phyloP scores from a whole-genome alignment of 2,888 invertebrate species.

The Troides helena region DNA sequence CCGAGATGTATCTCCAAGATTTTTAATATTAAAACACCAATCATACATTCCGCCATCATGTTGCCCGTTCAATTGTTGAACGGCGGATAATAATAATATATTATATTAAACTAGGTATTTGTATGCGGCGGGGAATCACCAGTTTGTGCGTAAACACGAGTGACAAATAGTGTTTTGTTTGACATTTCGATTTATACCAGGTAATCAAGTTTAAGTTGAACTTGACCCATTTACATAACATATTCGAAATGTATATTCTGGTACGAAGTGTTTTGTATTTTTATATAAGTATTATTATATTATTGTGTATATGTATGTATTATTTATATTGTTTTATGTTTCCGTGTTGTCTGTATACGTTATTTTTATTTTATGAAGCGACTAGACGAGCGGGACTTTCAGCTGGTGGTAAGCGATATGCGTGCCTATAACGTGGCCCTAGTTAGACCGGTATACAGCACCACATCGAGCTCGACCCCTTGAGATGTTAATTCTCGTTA shows the following conservation, averaged over 20 bases:
- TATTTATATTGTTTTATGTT: too few relatives aligned
- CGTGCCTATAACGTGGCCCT: too few relatives aligned
- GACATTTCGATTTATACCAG: conserved; percentile 8
- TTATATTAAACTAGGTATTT: conserved; percentile 18
- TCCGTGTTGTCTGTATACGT: too few relatives aligned
- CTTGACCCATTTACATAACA: not conserved
- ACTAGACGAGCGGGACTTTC: too few relatives aligned
- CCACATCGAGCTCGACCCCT: too few relatives aligned
- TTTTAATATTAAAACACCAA: too few relatives aligned
- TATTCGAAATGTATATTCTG: not conserved
- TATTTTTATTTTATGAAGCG: too few relatives aligned
- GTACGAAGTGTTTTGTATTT: not conserved
- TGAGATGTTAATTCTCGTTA: too few relatives aligned
- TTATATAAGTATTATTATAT: not conserved
- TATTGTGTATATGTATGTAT: too few relatives aligned
- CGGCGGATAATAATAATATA: conserved; percentile 17
- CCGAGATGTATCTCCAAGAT: too few relatives aligned
- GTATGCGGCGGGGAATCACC: conserved; percentile 20
- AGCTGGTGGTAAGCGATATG: too few relatives aligned
- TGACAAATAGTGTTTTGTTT: not conserved
- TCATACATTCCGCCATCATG: conserved; percentile 1
- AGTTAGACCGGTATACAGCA: too few relatives aligned
- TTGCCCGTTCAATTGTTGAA: conserved; percentile 13
- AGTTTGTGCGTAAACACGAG: not conserved
- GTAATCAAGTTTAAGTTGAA: not conserved